Base-by-base conservation (phyloP, 2,113 vertebrate species). In the Camelus bactrianus region DNA sequence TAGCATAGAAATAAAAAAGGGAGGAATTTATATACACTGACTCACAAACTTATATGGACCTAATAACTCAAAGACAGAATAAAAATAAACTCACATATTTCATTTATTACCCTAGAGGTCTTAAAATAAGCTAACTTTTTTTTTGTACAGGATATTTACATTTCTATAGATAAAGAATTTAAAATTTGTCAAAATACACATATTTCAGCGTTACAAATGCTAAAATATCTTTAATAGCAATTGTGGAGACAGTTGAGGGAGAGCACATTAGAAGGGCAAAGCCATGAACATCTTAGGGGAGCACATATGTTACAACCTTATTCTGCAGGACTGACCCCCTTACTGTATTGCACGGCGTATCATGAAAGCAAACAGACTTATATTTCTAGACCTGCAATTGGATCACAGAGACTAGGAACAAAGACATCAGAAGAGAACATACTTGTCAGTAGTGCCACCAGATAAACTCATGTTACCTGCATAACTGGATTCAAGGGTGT, bases 11-110 rank as follows among this genome's bases (percentile, higher is more conserved):
- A 12, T 56, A 81, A 11, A 3, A 3, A 90, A 81, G 22, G 79
- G 54, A 8, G 58, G 9, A 91, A 75, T 64, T 52, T 50, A 54
- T 62, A 93, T 85, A 97, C 62, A 92, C 10, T 83, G 50, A 88
- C 46, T 89, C 67, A 81, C 8, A 86, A 69, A 76, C 48, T 89
- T 94, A 86, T 85, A 70, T 24, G 14, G 60, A 82, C 19, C 42
- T 65, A 94, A 77, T 89, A 96, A 85, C 62, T 95, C 76, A 94
- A 76, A 96, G 58, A 95, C 35, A 97, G 86, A 97, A 90, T 79
- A 96, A 35, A 50, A 83, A 91, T 3, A 14, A 64, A 70, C 65
- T 38, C 46, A 79, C 12, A n/a, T 83, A 87, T 91, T 70, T 93
- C 26, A 89, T 95, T 96, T 95, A 94, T 81, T 85, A 97, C 85